phyloP scores from a whole-genome alignment of 2,888 invertebrate genomes.

The Ceramica pisi region DNA sequence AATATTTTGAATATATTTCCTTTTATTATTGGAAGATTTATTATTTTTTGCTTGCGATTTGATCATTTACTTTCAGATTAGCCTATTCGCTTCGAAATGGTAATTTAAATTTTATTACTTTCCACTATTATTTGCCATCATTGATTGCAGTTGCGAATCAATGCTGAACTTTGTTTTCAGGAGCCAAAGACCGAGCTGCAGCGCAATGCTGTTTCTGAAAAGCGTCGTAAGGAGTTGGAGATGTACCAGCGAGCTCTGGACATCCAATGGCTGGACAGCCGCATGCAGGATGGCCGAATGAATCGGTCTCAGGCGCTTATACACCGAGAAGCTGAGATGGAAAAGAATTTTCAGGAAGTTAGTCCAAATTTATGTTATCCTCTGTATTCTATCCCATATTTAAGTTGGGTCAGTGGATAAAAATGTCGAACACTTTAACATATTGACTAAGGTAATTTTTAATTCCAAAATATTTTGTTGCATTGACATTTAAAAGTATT shows the following conservation, averaged over 20 bases:
- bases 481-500: too few species aligned
- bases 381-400: not conserved
- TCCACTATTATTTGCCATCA: not conserved
- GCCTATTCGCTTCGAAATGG: slow-evolving; percentile 6
- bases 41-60: slow-evolving; percentile 1
- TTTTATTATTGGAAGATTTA: not conserved
- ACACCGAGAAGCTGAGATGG: slow-evolving; percentile 84
- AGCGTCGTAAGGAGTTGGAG: slow-evolving; percentile 78
- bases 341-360: slow-evolving; percentile 86
- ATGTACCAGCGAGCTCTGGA: slow-evolving; percentile 81
- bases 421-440: too few species aligned
- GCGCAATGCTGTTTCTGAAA: slow-evolving; percentile 75
- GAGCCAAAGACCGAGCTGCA: slow-evolving; percentile 83
- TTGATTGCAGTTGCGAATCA: not conserved
- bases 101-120: not conserved
- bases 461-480: too few species aligned
- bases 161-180: slow-evolving; percentile 64
- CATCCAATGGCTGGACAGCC: slow-evolving; percentile 84
- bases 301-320: slow-evolving; percentile 83
- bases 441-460: too few species aligned
- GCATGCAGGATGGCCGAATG: slow-evolving; percentile 87
- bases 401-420: too few species aligned
- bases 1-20: slow-evolving; percentile 2
- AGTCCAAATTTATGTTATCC: not conserved
- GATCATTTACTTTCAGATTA: slow-evolving; percentile 6